Evolutionary conservation across 2,888 invertebrate genomes (phyloP), one percentile per base, ranked within the genome.

Genomic region (Cryptops parisi): DNA sequence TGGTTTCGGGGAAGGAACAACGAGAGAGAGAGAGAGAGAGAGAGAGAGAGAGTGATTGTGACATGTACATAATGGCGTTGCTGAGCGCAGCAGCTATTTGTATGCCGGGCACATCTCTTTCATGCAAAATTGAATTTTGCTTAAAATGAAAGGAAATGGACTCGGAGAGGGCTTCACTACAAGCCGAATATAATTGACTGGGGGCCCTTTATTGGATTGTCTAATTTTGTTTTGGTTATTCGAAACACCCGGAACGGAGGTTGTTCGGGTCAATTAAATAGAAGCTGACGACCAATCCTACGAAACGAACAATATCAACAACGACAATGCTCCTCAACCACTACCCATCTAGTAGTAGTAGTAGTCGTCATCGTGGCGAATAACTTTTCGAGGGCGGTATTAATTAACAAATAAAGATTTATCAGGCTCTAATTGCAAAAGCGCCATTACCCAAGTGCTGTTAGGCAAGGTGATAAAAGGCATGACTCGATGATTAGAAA

Each of bases 321-420:
- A n/a, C n/a, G n/a, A n/a, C n/a, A n/a, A n/a, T n/a, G n/a, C n/a
- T n/a, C n/a, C n/a, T n/a, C n/a, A n/a, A n/a, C n/a, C n/a, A n/a
- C n/a, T n/a, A n/a, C n/a, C n/a, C n/a, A n/a, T n/a, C n/a, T n/a
- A n/a, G n/a, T n/a, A n/a, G n/a, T n/a, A n/a, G 33, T 15, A 33
- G 33, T 9, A 33, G 33, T 15, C 33, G 19, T n/a, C 33, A 22
- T 38, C 38, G 23, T 33, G 33, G 23, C 33, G 48, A 48, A 48
- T 48, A 48, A 27, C 23, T 38, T 48, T 26, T 21, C 38, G 33
- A 48, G 33, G 33, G 27, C 27, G 48, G 33, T 48, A 48, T 48
- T 48, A 48, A 48, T 48, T 48, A 48, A 48, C 48, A 33, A 48
- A 48, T 33, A 48, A 48, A 48, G 48, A 48, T 48, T 48, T 48